These are phyloP conservation scores for Latrodectus elegans DNA, from an alignment of 2,888 invertebrate genomes.

Conservation along the genomic window DNA sequence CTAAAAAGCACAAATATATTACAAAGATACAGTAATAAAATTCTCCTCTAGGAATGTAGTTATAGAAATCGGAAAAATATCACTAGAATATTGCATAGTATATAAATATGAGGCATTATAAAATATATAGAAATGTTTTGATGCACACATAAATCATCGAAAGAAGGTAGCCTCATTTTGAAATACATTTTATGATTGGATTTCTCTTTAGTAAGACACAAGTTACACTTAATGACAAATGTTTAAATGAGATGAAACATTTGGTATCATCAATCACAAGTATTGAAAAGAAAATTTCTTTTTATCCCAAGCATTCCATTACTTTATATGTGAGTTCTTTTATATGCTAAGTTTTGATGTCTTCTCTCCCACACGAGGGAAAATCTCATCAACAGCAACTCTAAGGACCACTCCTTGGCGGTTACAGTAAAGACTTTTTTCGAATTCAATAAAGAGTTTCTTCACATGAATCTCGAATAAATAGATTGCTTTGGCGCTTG, in stretches of 20 bases:
- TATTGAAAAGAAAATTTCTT: background rate
- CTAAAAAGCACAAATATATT: no score
- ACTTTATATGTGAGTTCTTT: slow-evolving; percentile 2
- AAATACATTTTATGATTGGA: no score
- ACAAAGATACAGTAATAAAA: no score
- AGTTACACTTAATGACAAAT: no score
- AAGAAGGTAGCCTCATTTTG: background rate
- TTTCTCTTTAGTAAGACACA: no score
- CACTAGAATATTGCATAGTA: no score
- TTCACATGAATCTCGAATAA: slow-evolving; percentile 18
- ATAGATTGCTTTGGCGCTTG: slow-evolving; percentile 14
- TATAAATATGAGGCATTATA: no score
- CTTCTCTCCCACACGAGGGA: background rate
- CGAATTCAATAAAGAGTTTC: slow-evolving; percentile 12
- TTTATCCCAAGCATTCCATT: background rate
- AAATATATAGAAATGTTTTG: no score
- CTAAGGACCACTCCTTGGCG: background rate
- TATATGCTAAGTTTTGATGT: background rate
- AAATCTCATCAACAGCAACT: slow-evolving; percentile 22
- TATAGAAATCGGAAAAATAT: no score
- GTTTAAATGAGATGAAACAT: no score
- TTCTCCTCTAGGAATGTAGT: no score
- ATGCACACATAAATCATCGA: no score
- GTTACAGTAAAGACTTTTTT: background rate
- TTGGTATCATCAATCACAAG: background rate